A percentile compares a stretch with the other conserved stretches of the same genome.
Conservation (phyloP, 2,797 vertebrate species). For the Notoglanidium macrostoma region DNA sequence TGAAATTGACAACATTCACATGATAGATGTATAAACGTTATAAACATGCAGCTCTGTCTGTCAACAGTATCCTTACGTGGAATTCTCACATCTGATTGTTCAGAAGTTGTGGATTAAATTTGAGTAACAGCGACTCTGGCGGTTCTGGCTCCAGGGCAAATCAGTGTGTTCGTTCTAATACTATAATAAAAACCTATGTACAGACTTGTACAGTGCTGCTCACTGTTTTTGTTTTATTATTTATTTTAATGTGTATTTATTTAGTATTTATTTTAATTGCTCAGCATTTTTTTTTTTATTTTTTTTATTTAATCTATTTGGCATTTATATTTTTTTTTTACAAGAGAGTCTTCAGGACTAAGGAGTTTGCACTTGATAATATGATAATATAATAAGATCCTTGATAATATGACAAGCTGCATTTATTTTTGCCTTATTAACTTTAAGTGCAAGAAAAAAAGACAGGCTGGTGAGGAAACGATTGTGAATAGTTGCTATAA, state of each 20-base stretch:
- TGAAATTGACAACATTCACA: background rate
- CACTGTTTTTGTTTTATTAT: background rate
- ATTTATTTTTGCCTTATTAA: background rate
- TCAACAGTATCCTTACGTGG: background rate
- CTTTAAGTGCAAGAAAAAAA: background rate
- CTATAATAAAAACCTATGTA: background rate
- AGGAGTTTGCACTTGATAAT: background rate
- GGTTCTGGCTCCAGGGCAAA: too few relatives aligned
- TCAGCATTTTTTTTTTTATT: background rate
- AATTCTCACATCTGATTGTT: background rate
- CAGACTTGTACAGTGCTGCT: background rate
- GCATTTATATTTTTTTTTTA: background rate
- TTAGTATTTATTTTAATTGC: background rate
- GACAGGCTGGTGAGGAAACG: background rate
- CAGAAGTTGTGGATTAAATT: background rate
- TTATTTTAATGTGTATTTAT: background rate
- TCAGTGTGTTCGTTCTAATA: background rate
- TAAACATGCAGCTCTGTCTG: background rate
- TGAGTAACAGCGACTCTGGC: background rate
- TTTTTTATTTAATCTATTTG: background rate
- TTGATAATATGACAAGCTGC: background rate
- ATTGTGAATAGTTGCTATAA: background rate
- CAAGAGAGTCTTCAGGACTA: too few relatives aligned
- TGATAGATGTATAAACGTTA: background rate
- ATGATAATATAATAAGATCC: too few relatives aligned